These are phyloP conservation scores for Panagrolaimus sp. DNA, from an alignment of 1,140 invertebrate species.

Conservation along the genomic window DNA sequence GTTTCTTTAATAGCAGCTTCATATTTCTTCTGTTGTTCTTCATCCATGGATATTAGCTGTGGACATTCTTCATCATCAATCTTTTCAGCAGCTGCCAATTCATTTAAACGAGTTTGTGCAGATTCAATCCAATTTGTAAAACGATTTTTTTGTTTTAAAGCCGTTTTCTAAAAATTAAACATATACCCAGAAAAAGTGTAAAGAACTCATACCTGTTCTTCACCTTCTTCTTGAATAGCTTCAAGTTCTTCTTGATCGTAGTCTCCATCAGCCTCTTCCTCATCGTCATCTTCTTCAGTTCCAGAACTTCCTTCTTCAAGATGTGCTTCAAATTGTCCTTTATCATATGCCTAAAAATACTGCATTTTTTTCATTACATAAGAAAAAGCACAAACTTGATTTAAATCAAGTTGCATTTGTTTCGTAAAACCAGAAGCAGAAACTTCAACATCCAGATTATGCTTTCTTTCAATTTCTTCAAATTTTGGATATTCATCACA, in stretches of 20 bases:
- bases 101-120: slow-evolving; percentile 53
- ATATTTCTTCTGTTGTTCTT: slow-evolving; percentile 61
- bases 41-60: slow-evolving; percentile 57
- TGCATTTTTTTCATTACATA: slow-evolving; percentile 2
- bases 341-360: slow-evolving; percentile 49
- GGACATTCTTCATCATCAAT: slow-evolving; percentile 37
- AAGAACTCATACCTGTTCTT: slow-evolving; percentile 4
- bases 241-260: slow-evolving; percentile 23
- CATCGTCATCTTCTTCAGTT: slow-evolving; percentile 62
- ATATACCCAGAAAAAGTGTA: too few relatives aligned
- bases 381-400: slow-evolving; percentile 50
- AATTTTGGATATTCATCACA: slow-evolving; percentile 80
- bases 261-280: slow-evolving; percentile 58
- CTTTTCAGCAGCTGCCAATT: slow-evolving; percentile 3
- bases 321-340: slow-evolving; percentile 46
- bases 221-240: slow-evolving; percentile 18
- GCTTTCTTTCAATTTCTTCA: slow-evolving; percentile 71
- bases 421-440: slow-evolving; percentile 82
- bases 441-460: slow-evolving; percentile 78
- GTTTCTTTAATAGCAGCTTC: slow-evolving; percentile 49
- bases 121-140: slow-evolving; percentile 30
- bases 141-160: slow-evolving; percentile 12
- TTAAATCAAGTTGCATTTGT: slow-evolving; percentile 72
- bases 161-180: slow-evolving; percentile 16
- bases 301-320: slow-evolving; percentile 42